Percentiles rank a stretch among this genome's conserved stretches.
phyloP scores from a whole-genome alignment of 2,113 vertebrate species.

The Amphiprion ocellaris region DNA sequence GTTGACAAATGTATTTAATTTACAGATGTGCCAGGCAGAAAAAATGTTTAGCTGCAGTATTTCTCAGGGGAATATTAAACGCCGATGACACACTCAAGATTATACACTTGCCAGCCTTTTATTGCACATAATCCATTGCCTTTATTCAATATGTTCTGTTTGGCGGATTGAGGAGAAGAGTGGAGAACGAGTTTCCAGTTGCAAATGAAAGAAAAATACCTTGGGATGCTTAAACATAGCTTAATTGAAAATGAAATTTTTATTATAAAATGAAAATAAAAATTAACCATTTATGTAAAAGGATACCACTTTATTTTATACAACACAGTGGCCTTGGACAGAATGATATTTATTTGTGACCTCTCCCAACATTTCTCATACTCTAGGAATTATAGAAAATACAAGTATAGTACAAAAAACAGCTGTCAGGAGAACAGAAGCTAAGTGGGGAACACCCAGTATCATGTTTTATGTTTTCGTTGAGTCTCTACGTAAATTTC shows the following conservation, averaged over 20 bases:
- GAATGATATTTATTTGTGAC: conserved; percentile 22
- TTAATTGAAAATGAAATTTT: conserved; percentile 26
- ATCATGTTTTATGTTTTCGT: conserved; percentile 18
- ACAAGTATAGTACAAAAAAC: conserved; percentile 61
- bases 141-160: background rate
- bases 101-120: conserved; percentile 8
- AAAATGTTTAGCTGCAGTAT: background rate
- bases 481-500: conserved; percentile 23
- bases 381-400: conserved; percentile 68
- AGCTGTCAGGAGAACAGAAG: conserved; percentile 42
- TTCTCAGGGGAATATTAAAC: conserved; percentile 41
- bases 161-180: background rate
- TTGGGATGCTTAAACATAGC: background rate
- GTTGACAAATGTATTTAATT: conserved; percentile 8
- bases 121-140: conserved; percentile 16
- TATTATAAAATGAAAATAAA: conserved; percentile 43
- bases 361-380: conserved; percentile 37
- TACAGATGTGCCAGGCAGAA: background rate
- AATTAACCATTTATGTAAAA: conserved; percentile 41
- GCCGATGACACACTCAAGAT: conserved; percentile 8
- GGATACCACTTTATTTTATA: conserved; percentile 63
- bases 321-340: conserved; percentile 62
- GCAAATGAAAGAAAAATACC: background rate
- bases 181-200: background rate
- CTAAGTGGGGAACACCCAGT: conserved; percentile 29